phyloP scores from a whole-genome alignment of 92 coral and sea anemone species.

The Umimayanthus chanpuru region DNA sequence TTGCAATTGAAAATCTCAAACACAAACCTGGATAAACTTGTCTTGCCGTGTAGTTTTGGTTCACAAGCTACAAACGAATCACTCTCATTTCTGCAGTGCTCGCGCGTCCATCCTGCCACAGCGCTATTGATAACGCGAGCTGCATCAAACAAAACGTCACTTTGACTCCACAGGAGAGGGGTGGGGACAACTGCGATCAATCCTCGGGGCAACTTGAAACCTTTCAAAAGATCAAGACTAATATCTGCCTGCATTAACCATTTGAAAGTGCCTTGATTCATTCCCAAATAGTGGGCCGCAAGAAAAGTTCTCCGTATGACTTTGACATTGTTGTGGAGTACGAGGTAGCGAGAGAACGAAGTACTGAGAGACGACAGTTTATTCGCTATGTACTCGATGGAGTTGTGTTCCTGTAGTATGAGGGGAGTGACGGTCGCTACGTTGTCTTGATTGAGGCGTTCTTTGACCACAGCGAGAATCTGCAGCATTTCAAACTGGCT shows the following conservation, averaged over 20 bases:
- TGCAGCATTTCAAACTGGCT: constrained; percentile 16
- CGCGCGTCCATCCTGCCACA: constrained; percentile 10
- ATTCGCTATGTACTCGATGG: background rate
- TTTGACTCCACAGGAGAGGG: constrained; percentile 6
- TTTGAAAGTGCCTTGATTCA: constrained; percentile 38
- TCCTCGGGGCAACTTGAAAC: constrained; percentile 14
- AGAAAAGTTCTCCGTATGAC: constrained; percentile 25
- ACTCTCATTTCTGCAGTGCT: background rate
- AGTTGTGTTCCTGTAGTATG: constrained; percentile 2
- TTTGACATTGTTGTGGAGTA: constrained; percentile 21
- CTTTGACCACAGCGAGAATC: constrained; percentile 5
- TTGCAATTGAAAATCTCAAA: background rate
- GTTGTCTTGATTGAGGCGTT: background rate
- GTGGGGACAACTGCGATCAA: constrained; percentile 29
- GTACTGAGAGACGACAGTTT: constrained; percentile 31
- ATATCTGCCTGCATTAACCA: constrained; percentile 34
- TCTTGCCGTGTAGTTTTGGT: background rate
- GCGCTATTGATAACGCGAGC: constrained; percentile 33
- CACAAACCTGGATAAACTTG: constrained; percentile 25
- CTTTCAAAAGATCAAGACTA: constrained; percentile 1
- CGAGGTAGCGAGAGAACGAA: constrained; percentile 27
- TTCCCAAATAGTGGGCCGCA: constrained; percentile 6
- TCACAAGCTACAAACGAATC: background rate
- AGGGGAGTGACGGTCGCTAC: background rate
- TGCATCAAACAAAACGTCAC: constrained; percentile 18